A percentile compares a stretch with the other conserved stretches of the same genome.
phyloP scores from a whole-genome alignment of 1,140 invertebrate species.

The Goniozus legneri region DNA sequence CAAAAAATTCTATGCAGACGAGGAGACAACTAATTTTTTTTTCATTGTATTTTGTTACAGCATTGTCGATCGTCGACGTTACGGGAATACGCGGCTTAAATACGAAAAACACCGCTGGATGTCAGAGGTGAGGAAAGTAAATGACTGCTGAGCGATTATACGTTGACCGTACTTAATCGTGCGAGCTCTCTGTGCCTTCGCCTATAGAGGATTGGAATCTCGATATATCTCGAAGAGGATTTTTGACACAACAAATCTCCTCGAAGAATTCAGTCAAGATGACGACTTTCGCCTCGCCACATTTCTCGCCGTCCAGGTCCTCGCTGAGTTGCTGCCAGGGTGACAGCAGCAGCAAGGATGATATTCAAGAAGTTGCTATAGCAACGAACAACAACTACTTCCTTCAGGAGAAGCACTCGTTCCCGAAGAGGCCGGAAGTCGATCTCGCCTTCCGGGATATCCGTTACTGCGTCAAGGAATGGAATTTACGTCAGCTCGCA shows the following conservation, averaged over 20 bases:
- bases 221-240: no score
- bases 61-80: no score
- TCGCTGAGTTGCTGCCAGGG: slow-evolving; percentile 23
- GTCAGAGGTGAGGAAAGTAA: neutral
- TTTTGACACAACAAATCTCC: neutral
- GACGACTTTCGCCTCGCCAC: neutral
- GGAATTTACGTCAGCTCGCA: slow-evolving; percentile 36
- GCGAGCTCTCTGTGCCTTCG: no score
- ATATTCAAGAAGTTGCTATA: slow-evolving; percentile 26
- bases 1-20: no score
- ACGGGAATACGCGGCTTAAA: no score
- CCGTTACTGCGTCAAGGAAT: slow-evolving; percentile 37
- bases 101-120: no score
- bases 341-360: slow-evolving; percentile 27
- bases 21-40: no score
- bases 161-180: neutral
- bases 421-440: slow-evolving; percentile 47
- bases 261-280: neutral
- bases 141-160: neutral
- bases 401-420: slow-evolving; percentile 42
- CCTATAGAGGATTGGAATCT: no score
- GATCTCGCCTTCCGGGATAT: slow-evolving; percentile 42
- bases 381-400: slow-evolving; percentile 41
- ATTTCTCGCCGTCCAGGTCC: slow-evolving; percentile 18
- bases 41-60: no score